Base-by-base conservation (phyloP, 2,113 vertebrate genomes). In the Xiphorhynchus elegans region DNA sequence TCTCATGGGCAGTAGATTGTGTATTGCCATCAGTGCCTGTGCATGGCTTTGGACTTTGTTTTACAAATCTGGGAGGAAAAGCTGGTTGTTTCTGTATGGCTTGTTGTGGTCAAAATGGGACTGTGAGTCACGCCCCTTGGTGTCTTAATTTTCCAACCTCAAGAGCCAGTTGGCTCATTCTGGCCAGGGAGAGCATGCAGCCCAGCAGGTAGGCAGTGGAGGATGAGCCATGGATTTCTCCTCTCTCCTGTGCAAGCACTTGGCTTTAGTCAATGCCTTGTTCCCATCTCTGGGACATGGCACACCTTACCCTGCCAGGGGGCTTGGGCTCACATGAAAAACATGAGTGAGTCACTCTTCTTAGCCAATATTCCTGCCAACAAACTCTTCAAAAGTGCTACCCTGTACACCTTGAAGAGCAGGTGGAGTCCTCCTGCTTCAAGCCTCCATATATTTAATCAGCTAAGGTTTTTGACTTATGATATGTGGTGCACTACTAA, bases 141-240 rank as follows among this genome's bases (percentile, higher is more conserved):
- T 69, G 46, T 77, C 82, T 66, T 79, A 25, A 73, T 95, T 96
- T 96, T 92, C 90, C 90, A 93, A 42, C 85, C 75, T 74, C 91
- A 86, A 37, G 33, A 90, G 46, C 42, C 58, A 82, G 40, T 17
- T 56, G 55, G 70, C 53, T 80, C 44, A 60, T 79, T 60, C 49
- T 0, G 0, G 53, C 62, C 2, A 11, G 67, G 69, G n/a, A 66
- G 60, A 76, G 44, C 82, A 78, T 86, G 90, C 82, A 64, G 63
- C 46, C 59, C 0, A 0, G 68, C 85, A 92, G 78, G 84, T 58
- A 83, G 81, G 67, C 88, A 90, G 67, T 1, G 25, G 70, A 82
- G 70, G 76, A 66, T 12, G 66, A 90, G 90, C 78, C 74, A 60
- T 2, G 0, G 7, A 58, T 56, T 81, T 56, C 84, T 44, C 14